Evolutionary conservation across 1,140 invertebrate genomes (phyloP).

Genomic region (Cotesia typhae): DNA sequence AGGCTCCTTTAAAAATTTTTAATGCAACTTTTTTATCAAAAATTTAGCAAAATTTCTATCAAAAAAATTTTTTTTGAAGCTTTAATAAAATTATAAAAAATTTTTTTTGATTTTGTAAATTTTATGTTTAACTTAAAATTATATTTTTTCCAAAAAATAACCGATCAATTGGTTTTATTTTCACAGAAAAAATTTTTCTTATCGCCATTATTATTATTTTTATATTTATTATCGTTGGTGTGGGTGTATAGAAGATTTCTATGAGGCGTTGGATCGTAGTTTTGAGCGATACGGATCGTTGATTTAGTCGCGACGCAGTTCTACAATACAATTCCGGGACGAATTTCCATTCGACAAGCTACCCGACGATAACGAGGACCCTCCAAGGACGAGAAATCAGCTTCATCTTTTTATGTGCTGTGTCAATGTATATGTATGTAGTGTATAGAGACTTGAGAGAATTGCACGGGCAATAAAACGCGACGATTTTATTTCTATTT

Average conservation of each 20-base stretch:
- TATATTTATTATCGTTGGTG: neutral
- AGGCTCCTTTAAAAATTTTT: too few species aligned
- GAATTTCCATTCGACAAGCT: conserved; percentile 45
- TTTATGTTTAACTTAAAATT: too few species aligned
- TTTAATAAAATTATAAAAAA: too few species aligned
- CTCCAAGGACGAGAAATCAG: conserved; percentile 29
- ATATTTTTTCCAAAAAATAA: too few species aligned
- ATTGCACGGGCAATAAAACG: conserved; percentile 36
- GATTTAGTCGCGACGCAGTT: conserved; percentile 41
- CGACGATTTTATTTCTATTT: conserved; percentile 31
- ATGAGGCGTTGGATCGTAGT: conserved; percentile 32
- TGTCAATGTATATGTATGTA: neutral
- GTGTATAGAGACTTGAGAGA: conserved; percentile 5
- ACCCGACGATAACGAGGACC: conserved; percentile 43
- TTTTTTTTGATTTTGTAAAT: too few species aligned
- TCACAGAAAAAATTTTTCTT: too few species aligned
- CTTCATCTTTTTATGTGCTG: conserved; percentile 10
- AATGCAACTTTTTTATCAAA: too few species aligned
- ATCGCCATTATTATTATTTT: neutral
- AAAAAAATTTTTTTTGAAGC: too few species aligned
- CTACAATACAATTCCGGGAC: conserved; percentile 48
- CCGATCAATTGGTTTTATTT: too few species aligned
- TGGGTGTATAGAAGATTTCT: conserved; percentile 4
- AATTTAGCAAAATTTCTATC: too few species aligned
- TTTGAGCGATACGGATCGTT: conserved; percentile 51